These are phyloP conservation scores for Rhadina sibilatrix DNA, from an alignment of 2,113 vertebrate species.

Conservation along the genomic window DNA sequence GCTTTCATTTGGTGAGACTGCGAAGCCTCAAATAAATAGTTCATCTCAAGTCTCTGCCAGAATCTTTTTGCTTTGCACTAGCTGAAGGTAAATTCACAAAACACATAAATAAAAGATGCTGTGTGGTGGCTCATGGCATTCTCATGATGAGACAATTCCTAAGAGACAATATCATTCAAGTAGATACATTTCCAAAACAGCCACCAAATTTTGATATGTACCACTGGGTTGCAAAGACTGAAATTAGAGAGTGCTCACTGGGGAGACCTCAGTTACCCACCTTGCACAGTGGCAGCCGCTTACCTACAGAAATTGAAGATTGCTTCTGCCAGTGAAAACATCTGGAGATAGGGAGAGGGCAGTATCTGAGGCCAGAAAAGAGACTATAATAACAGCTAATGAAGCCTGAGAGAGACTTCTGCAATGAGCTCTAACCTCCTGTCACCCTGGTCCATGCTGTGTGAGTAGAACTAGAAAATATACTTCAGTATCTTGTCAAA, in stretches of 20 bases:
- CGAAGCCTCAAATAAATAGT: neutral
- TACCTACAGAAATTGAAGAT: neutral
- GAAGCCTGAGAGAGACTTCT: neutral
- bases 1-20: neutral
- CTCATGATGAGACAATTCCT: neutral
- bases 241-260: neutral
- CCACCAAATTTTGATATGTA: neutral
- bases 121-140: neutral
- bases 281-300: neutral
- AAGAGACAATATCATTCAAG: neutral
- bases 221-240: neutral
- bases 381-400: neutral
- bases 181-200: neutral
- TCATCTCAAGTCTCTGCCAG: neutral
- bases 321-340: neutral
- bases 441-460: rapidly evolving
- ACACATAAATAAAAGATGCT: neutral
- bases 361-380: neutral
- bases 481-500: neutral
- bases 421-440: neutral
- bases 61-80: neutral
- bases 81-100: neutral
- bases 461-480: neutral
- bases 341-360: neutral
- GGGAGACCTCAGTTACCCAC: neutral